phyloP scores from a whole-genome alignment of 2,113 vertebrate species.

The Sander lucioperca region DNA sequence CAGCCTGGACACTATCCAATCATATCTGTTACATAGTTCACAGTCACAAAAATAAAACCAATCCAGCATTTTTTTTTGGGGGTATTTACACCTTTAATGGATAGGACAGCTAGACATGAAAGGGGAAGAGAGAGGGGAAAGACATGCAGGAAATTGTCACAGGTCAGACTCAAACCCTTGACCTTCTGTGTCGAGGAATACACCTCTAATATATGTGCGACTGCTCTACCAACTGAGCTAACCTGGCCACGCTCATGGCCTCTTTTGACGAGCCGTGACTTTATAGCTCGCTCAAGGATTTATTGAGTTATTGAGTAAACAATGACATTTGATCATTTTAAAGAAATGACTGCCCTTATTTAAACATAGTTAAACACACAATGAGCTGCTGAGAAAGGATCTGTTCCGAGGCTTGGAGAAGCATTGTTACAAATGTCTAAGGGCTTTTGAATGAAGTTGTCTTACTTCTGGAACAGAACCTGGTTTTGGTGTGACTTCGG shows the following conservation, averaged over 20 bases:
- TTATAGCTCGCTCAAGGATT: not conserved
- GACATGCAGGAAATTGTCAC: too few relatives aligned
- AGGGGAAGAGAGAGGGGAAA: too few relatives aligned
- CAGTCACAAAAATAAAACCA: not conserved
- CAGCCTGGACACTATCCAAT: not conserved
- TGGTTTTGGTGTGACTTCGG: not conserved
- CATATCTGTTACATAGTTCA: constrained; percentile 4
- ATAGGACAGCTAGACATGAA: too few relatives aligned
- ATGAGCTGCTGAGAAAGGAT: not conserved
- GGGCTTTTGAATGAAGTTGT: not conserved
- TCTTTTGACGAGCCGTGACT: not conserved
- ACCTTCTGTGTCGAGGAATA: too few relatives aligned
- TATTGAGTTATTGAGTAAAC: not conserved
- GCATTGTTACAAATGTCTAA: not conserved
- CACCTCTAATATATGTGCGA: too few relatives aligned
- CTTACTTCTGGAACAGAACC: not conserved
- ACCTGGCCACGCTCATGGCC: not conserved
- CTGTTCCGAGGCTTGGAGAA: not conserved
- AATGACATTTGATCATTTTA: too few relatives aligned
- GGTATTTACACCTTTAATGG: too few relatives aligned
- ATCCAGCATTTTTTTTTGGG: not conserved
- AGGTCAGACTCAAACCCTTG: too few relatives aligned
- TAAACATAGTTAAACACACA: not conserved
- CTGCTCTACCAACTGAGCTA: too few relatives aligned
- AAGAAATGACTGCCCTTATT: too few relatives aligned